phyloP scores from a whole-genome alignment of 2,888 invertebrate species.

The Meiosimyza decipiens region DNA sequence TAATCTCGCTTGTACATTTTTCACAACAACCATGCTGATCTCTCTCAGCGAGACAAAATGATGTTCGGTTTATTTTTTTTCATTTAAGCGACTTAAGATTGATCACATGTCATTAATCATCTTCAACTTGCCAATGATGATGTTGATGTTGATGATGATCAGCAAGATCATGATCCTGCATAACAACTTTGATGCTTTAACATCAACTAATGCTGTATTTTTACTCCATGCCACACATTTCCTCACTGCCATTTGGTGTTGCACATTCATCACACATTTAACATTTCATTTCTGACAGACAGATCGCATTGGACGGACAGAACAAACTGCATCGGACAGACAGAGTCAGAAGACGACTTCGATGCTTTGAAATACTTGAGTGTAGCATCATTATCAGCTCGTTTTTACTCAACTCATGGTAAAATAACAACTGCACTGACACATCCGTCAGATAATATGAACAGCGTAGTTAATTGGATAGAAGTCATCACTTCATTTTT shows the following conservation, averaged over 20 bases:
- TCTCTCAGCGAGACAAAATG: not conserved
- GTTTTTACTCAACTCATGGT: slow-evolving; percentile 22
- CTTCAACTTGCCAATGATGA: slow-evolving; percentile 10
- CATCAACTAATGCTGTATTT: not conserved
- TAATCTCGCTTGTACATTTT: slow-evolving; percentile 20
- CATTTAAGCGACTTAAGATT: not conserved
- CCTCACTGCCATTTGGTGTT: too few species aligned
- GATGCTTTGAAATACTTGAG: not conserved
- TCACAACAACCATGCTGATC: not conserved
- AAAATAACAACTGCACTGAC: slow-evolving; percentile 17
- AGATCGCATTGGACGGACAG: not conserved
- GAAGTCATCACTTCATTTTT: slow-evolving; percentile 25
- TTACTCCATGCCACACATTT: slow-evolving; percentile 7
- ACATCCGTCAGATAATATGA: slow-evolving; percentile 26
- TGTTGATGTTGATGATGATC: not conserved
- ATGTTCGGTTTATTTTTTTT: too few species aligned
- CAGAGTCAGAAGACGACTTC: too few species aligned
- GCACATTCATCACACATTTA: slow-evolving; percentile 11
- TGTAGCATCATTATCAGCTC: slow-evolving; percentile 29
- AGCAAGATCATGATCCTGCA: not conserved
- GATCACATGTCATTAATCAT: slow-evolving; percentile 29
- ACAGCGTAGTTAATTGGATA: slow-evolving; percentile 23
- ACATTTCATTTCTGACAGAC: slow-evolving; percentile 3
- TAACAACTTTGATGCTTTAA: slow-evolving; percentile 9
- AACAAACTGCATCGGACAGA: too few species aligned